Evolutionary conservation across 2,797 vertebrate genomes (phyloP).

Genomic region (Gorsachius magnificus): DNA sequence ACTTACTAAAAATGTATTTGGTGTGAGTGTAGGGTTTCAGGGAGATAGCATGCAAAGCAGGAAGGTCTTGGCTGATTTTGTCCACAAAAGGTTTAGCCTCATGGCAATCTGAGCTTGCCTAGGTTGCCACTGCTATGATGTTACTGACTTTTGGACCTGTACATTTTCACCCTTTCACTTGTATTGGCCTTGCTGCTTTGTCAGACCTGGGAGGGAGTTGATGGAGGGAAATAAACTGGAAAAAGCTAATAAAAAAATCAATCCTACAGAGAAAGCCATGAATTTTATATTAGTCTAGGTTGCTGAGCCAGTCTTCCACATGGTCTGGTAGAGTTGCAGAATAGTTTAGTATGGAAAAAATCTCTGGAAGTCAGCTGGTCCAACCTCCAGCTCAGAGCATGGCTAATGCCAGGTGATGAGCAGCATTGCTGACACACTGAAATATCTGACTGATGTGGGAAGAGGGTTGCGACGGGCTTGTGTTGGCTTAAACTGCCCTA

Average conservation of each 20-base stretch:
- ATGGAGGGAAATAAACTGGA: not conserved
- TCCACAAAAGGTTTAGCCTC: not conserved
- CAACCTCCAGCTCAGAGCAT: not conserved
- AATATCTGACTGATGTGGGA: not conserved
- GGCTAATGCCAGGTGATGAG: not conserved
- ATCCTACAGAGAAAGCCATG: not conserved
- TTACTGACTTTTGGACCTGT: not conserved
- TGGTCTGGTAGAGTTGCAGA: not conserved
- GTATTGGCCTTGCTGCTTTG: not conserved
- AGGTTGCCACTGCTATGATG: not conserved
- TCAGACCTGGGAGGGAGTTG: not conserved
- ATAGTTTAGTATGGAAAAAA: not conserved
- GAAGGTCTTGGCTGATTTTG: not conserved
- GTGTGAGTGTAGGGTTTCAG: not conserved
- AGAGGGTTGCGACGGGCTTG: not conserved
- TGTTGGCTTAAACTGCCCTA: not conserved
- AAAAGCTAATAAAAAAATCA: slow-evolving; percentile 11
- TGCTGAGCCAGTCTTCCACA: not conserved
- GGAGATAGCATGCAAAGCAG: not conserved
- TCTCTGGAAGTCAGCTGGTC: not conserved
- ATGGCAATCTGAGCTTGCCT: not conserved
- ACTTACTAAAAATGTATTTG: not conserved
- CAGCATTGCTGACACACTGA: not conserved
- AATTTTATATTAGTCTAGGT: not conserved
- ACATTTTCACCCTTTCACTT: not conserved